Conservation (phyloP, 2,888 invertebrate genomes). For the Drosophila atroscutellata region DNA sequence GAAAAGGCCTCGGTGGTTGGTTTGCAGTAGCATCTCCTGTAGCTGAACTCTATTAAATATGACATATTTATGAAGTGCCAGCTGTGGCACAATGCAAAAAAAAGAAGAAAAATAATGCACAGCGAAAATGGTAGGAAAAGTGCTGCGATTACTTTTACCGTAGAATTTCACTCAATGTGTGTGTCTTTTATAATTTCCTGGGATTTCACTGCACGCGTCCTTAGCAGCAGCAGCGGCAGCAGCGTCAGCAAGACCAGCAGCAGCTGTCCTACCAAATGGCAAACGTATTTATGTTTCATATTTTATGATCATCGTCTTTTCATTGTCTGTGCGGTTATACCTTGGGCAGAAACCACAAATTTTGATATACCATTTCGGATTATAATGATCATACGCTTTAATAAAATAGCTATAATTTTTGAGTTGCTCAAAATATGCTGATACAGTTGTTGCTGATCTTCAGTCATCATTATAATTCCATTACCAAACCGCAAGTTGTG, state of each 20-base stretch:
- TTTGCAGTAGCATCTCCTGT: constrained; percentile 45
- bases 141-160: constrained; percentile 54
- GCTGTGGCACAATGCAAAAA: constrained; percentile 58
- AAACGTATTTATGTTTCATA: constrained; percentile 75
- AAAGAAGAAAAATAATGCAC: constrained; percentile 29
- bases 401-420: constrained; percentile 1
- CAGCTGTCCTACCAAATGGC: constrained; percentile 50
- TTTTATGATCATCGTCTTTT: constrained; percentile 66
- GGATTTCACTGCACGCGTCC: constrained; percentile 53
- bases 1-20: constrained; percentile 48
- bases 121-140: constrained; percentile 51
- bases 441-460: not conserved
- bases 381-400: constrained; percentile 11
- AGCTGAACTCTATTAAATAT: constrained; percentile 80
- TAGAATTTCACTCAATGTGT: constrained; percentile 9
- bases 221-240: constrained; percentile 24
- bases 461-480: not conserved
- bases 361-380: constrained; percentile 13
- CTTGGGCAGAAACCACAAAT: constrained; percentile 23
- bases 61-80: constrained; percentile 83
- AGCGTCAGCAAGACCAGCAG: constrained; percentile 33
- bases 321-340: constrained; percentile 59
- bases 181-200: constrained; percentile 42
- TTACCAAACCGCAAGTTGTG: not conserved
- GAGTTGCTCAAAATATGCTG: too few relatives aligned